Base-by-base conservation (phyloP, 30 jellyfish, hydroid and myxozoan genomes). In the Hydra vulgaris region DNA sequence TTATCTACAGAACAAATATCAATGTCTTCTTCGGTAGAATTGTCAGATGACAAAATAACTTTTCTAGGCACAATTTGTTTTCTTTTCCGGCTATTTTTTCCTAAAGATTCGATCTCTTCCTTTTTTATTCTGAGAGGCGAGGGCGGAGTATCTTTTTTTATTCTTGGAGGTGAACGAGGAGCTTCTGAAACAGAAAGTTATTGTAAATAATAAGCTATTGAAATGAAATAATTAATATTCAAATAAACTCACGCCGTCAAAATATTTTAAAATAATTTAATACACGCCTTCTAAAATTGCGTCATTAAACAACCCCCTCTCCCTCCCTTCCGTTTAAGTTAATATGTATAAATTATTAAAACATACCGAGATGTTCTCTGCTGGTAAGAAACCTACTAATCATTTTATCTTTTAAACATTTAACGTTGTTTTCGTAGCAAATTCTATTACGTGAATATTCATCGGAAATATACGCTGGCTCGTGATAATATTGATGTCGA, bases 21-120 rank as follows among this genome's bases (percentile, higher is more conserved):
- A 17, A 80, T 80, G 4, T 80, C 87, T 70, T 80, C 87, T n/a
- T 80, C 87, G 7, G 87, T 85, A 16, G 87, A 22, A 66, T 80
- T 80, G 4, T 26, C 87, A 17, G 87, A 74, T 53, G 91, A 86
- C 27, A 88, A 27, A 5, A 84, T 73, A 24, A 89, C 85, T 76
- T 89, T 79, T 25, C 96, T 67, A 15, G 96, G 96, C 12, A 84
- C 91, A 56, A 82, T 82, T 78, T 89, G 96, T 71, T 89, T 89
- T 66, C 96, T 87, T 70, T 89, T 89, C 23, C 96, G 21, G 54
- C 96, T 55, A 78, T 20, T 25, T 53, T 18, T 19, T 27, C 22
- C 52, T 26, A 72, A 22, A 61, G 80, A 25, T 15, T 23, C 71
- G 4, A 26, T 8, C 24, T 80, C 87, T 26, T 54, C 40, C 12